Evolutionary conservation across 2,797 vertebrate species (phyloP).

Genomic region (Urocyon cinereoargenteus): DNA sequence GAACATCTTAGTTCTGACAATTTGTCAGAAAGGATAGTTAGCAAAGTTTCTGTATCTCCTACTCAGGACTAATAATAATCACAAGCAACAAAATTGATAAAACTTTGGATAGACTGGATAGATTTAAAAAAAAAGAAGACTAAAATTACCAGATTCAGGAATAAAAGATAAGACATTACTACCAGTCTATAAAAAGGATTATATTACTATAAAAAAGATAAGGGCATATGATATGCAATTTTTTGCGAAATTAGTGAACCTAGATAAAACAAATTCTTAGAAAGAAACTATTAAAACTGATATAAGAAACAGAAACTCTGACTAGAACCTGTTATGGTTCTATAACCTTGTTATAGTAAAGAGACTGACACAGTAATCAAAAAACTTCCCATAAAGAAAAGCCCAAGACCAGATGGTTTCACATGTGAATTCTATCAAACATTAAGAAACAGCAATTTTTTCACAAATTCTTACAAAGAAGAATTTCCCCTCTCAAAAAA

Average conservation of each 20-base stretch:
- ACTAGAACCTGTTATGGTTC: background rate
- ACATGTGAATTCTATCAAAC: background rate
- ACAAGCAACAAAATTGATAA: background rate
- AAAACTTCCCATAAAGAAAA: background rate
- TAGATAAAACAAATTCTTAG: background rate
- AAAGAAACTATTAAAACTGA: conserved; percentile 20
- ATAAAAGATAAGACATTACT: background rate
- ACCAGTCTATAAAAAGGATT: background rate
- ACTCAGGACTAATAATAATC: background rate
- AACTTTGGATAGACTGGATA: background rate
- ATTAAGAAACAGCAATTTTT: background rate
- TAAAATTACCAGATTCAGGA: background rate
- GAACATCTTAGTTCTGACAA: background rate
- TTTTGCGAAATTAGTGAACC: background rate
- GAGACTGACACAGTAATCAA: background rate
- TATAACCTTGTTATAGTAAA: background rate
- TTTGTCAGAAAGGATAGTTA: background rate
- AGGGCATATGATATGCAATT: background rate
- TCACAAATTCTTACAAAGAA: background rate
- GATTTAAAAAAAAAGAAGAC: background rate
- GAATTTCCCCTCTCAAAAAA: background rate
- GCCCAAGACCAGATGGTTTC: background rate
- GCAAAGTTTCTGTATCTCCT: background rate
- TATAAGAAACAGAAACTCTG: background rate
- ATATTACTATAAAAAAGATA: background rate